Evolutionary conservation across 2,797 vertebrate species (phyloP).

Genomic region (Arremon brunneinucha): DNA sequence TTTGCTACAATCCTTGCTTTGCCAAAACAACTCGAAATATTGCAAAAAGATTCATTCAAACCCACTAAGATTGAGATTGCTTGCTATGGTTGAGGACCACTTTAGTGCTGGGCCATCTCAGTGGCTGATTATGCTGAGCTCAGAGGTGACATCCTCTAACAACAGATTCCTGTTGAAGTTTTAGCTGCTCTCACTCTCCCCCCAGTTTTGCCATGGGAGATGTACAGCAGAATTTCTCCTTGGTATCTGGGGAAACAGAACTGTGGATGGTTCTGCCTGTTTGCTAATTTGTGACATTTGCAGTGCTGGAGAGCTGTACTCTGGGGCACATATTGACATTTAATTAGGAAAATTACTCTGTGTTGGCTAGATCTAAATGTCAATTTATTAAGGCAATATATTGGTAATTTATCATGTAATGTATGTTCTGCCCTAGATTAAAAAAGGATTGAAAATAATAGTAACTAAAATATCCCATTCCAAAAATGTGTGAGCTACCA

Average conservation of each 20-base stretch:
- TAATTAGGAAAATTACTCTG: conserved; percentile 20
- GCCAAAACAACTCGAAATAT: neutral
- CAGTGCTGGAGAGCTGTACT: neutral
- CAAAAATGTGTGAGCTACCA: neutral
- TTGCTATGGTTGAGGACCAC: neutral
- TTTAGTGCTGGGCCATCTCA: neutral
- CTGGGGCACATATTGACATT: neutral
- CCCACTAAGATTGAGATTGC: neutral
- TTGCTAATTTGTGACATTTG: conserved; percentile 7
- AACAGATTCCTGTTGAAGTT: neutral
- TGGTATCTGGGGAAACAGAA: neutral
- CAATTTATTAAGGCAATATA: neutral
- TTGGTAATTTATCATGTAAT: neutral
- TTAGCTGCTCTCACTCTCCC: neutral
- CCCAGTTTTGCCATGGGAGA: fast-evolving
- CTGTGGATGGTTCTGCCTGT: neutral
- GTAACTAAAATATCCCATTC: neutral
- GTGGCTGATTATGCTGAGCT: neutral
- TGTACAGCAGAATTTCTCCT: neutral
- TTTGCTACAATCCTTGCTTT: neutral
- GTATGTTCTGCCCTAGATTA: neutral
- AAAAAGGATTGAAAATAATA: neutral
- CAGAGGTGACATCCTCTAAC: neutral
- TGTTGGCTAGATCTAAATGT: neutral
- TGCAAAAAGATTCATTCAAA: neutral